Evolutionary conservation across 1,140 invertebrate genomes (phyloP), one percentile per base, ranked within the genome.

Genomic region (Mya arenaria): DNA sequence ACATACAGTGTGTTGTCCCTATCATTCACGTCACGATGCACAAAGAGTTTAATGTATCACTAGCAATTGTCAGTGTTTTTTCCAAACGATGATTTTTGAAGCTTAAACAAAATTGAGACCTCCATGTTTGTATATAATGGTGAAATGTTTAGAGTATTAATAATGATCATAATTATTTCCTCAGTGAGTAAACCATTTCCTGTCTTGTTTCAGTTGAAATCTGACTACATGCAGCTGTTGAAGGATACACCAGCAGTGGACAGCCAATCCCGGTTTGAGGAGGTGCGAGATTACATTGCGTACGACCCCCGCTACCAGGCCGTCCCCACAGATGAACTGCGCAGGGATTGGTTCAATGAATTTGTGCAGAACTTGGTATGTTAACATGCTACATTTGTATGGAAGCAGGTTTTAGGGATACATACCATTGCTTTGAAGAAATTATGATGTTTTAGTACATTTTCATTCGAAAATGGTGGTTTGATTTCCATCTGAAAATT

Each of bases 261-360:
- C 32, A 80, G 77, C 63, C 63, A 71, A 30, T 69, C 65, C 8
- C 36, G 52, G 25, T 80, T 32, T 19, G 55, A 69, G 17, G 77
- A 19, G 23, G 77, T 71, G 3, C 58, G 58, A 25, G 65, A 25
- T 15, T 52, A 80, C 37, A 66, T 80, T 25, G 65, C 52, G 23
- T 19, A 80, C 32, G 77, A 80, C 44, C 65, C 32, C 32, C 65
- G 77, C 1, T 80, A 69, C 65, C 48, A 32, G 23, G 77, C 77
- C 41, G 77, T 80, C 15, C 52, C 52, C 13, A 80, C 6, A 30
- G 77, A 80, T 58, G 52, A 44, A 30, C 77, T 68, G 13, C 63
- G 77, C 17, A 65, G 71, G 55, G 77, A 48, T 25, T 80, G 77
- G 77, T 80, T 71, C 58, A 52, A 80, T 71, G 77, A 80, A 69